These are phyloP conservation scores for Pyrrhia umbra DNA, from an alignment of 2,888 invertebrate species.

Conservation along the genomic window DNA sequence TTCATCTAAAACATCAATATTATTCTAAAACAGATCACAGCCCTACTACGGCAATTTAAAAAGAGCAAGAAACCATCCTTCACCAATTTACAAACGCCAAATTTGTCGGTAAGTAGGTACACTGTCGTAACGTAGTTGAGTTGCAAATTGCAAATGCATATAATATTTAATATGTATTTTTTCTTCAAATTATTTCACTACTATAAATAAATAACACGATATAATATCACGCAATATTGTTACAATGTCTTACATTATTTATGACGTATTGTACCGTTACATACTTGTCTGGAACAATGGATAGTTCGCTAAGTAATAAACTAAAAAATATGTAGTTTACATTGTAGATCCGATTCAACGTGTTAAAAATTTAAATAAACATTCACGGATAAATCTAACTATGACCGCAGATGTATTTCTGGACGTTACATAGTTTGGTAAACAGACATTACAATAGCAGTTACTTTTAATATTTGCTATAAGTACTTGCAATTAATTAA, in stretches of 20 bases:
- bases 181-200: constrained; percentile 39
- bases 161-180: constrained; percentile 26
- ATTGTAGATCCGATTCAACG: constrained; percentile 21
- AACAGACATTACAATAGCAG: constrained; percentile 21
- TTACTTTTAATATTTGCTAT: constrained; percentile 11
- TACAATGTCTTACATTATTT: constrained; percentile 38
- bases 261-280: constrained; percentile 23
- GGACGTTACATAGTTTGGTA: constrained; percentile 40
- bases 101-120: neutral
- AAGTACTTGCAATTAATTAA: constrained; percentile 14
- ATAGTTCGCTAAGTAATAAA: constrained; percentile 10
- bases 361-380: constrained; percentile 20
- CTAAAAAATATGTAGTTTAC: constrained; percentile 6
- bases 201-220: constrained; percentile 64
- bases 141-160: constrained; percentile 26
- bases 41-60: constrained; percentile 33
- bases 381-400: constrained; percentile 23
- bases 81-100: neutral
- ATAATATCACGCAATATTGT: constrained; percentile 63
- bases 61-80: neutral
- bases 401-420: constrained; percentile 42
- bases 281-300: constrained; percentile 30
- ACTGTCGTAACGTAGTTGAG: constrained; percentile 18
- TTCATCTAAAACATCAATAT: constrained; percentile 47
- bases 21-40: constrained; percentile 42